Base-by-base conservation (phyloP, 2,797 vertebrate genomes). In the Xiphorhynchus erythropygius region DNA sequence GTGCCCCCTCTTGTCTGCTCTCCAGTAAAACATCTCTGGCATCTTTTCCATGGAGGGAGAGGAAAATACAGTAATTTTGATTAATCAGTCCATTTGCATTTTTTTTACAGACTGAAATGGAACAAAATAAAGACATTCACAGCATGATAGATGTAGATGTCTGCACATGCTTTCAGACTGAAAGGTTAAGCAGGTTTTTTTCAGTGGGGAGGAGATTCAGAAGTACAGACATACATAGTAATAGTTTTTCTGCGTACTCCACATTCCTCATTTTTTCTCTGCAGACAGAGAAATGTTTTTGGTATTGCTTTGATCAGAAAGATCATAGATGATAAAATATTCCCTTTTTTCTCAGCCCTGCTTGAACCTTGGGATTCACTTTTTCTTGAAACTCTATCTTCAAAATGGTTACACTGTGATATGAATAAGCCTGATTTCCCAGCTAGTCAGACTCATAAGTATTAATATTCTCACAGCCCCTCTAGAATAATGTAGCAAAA, bases 1-100 rank as follows among this genome's bases (percentile, higher is more conserved):
- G 94, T 96, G 98, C 97, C 97, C 97, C 92, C 98, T 95, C 78
- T 97, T 81, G 97, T 88, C 94, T 83, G 56, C 25, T 82, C 52
- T 27, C 81, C 78, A 74, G 90, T 85, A 95, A 91, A 96, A 71
- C 94, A 93, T 9, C 55, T 68, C 89, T n/a, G n/a, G 3, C 42
- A 18, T 53, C 57, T 91, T 84, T 47, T 90, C 56, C 50, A 1
- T 13, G 24, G 53, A 75, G 13, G 22, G 18, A 80, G 27, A 91
- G 59, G 10, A 49, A 33, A 90, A 87, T 53, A 75, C 56, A 89
- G 23, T 24, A 37, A 59, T n/a, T 62, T 92, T 65, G 80, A 69
- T 81, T 41, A 59, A 84, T 62, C 49, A 55, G 50, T 44, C 49
- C n/a, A 21, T 93, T 68, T 90, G 76, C 46, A 64, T 88, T 33